Conservation (phyloP, 2,888 invertebrate genomes). For the Scaptomyza reducta region DNA sequence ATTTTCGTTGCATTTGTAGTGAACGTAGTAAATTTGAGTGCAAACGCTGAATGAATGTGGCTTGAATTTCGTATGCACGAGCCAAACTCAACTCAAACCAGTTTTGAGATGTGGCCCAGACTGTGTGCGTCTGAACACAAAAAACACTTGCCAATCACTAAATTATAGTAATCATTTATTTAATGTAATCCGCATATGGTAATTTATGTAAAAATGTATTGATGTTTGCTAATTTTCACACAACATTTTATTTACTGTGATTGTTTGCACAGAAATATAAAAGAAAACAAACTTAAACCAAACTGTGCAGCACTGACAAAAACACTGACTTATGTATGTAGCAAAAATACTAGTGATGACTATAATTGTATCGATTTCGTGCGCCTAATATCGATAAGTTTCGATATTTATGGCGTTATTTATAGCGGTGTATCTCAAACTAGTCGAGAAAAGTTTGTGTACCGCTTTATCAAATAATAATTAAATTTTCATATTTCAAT, state of each 20-base stretch:
- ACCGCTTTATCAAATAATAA: no score
- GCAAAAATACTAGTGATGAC: constrained; percentile 38
- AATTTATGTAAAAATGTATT: not conserved
- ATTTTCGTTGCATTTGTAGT: constrained; percentile 36
- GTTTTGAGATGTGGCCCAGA: constrained; percentile 51
- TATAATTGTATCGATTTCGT: constrained; percentile 11
- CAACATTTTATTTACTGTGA: constrained; percentile 26
- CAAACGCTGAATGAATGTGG: constrained; percentile 35
- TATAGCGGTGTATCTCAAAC: constrained; percentile 4
- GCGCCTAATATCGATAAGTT: constrained; percentile 15
- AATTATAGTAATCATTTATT: constrained; percentile 5
- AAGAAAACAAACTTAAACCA: constrained; percentile 45
- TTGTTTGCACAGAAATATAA: constrained; percentile 19
- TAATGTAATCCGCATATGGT: not conserved
- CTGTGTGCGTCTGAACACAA: constrained; percentile 27
- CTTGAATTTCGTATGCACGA: constrained; percentile 37
- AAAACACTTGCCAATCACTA: constrained; percentile 17
- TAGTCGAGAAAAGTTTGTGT: no score
- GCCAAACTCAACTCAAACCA: constrained; percentile 62
- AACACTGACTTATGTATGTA: constrained; percentile 41
- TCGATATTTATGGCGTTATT: constrained; percentile 21
- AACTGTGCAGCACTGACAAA: constrained; percentile 41
- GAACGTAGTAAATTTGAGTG: constrained; percentile 28
- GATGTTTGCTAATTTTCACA: not conserved
- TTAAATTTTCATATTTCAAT: no score